A percentile compares a stretch with the other conserved stretches of the same genome.
phyloP scores from a whole-genome alignment of 2,113 vertebrate species.

The Cygnus buccinator region DNA sequence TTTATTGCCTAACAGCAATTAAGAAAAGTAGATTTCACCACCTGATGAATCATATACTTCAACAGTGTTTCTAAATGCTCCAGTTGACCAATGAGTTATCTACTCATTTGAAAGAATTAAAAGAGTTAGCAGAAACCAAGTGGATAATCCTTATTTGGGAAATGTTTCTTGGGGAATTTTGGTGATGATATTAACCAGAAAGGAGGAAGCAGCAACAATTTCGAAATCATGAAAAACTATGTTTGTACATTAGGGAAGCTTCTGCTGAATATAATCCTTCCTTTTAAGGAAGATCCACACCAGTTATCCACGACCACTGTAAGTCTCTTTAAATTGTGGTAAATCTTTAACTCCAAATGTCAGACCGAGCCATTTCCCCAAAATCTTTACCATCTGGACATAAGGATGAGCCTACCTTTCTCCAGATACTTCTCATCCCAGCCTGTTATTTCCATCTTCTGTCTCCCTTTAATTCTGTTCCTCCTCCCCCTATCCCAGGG shows the following conservation, averaged over 20 bases:
- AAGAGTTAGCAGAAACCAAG: neutral
- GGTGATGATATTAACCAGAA: neutral
- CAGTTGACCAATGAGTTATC: neutral
- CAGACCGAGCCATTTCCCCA: neutral
- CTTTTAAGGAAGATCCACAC: neutral
- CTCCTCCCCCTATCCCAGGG: neutral
- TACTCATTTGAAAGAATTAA: neutral
- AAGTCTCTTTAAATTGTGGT: neutral
- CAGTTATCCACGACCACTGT: neutral
- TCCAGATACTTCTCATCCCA: neutral
- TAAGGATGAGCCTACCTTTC: neutral
- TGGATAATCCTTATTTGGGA: neutral
- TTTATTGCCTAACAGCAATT: slow-evolving; percentile 5
- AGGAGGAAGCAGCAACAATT: neutral
- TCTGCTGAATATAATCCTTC: neutral
- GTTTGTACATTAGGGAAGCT: neutral
- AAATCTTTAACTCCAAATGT: neutral
- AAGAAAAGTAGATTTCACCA: neutral
- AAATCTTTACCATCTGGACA: neutral
- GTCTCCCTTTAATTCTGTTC: neutral
- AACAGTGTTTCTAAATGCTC: neutral
- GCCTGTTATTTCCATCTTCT: neutral
- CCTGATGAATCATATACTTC: neutral
- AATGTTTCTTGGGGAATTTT: neutral
- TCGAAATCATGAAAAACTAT: neutral